Conservation (phyloP, 2,113 vertebrate species). For the Megaceryle maxima region DNA sequence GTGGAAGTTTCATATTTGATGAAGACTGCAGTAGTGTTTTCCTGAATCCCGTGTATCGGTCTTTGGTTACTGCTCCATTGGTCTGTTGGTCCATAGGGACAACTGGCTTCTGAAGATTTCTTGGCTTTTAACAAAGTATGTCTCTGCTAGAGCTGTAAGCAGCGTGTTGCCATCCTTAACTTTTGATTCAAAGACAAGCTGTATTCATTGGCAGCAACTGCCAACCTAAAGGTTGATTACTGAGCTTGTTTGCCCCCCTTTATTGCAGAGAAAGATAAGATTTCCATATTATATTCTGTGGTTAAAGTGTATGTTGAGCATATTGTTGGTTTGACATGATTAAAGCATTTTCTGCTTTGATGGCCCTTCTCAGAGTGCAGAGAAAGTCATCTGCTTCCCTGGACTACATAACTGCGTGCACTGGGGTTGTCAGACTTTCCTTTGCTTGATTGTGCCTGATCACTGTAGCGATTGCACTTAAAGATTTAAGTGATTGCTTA, state of each 20-base stretch:
- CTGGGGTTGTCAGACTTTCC: fast-evolving
- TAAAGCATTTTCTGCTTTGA: background rate
- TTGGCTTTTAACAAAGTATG: background rate
- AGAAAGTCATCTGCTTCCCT: background rate
- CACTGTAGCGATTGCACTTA: background rate
- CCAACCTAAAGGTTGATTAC: background rate
- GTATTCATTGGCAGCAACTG: background rate
- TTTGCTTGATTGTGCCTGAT: background rate
- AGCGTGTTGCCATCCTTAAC: background rate
- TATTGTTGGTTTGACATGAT: background rate
- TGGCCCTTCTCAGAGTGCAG: background rate
- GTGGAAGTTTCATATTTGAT: background rate
- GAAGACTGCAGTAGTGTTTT: background rate
- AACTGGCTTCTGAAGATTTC: background rate
- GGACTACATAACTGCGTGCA: background rate
- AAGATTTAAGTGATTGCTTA: background rate
- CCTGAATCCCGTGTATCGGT: background rate
- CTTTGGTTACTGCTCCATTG: background rate
- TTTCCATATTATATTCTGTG: background rate
- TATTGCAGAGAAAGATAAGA: background rate
- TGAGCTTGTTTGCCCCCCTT: background rate
- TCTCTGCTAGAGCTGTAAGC: background rate
- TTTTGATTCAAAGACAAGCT: background rate
- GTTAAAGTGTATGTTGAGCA: background rate
- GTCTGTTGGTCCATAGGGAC: background rate